These are phyloP conservation scores for Osedax frankpressi DNA, from an alignment of 2,888 invertebrate genomes.

Conservation along the genomic window DNA sequence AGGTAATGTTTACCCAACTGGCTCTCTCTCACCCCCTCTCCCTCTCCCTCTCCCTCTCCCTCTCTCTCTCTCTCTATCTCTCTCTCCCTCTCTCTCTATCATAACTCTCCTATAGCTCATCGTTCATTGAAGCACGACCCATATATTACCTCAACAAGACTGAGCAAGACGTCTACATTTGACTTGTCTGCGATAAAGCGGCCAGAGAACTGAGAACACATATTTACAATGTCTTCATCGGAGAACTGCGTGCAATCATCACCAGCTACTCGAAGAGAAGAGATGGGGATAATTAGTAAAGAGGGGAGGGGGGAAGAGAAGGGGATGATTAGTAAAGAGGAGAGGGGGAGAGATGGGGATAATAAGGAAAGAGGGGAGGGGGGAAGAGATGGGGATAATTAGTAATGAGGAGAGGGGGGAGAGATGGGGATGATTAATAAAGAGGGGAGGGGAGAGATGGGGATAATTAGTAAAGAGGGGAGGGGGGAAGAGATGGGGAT, in stretches of 20 bases:
- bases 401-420: too few relatives aligned
- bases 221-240: slow-evolving; percentile 38
- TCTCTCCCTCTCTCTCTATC: too few relatives aligned
- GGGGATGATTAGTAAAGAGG: background rate
- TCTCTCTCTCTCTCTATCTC: too few relatives aligned
- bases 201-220: slow-evolving; percentile 65
- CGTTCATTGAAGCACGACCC: background rate
- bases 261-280: too few relatives aligned
- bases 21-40: too few relatives aligned
- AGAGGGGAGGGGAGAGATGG: background rate
- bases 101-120: too few relatives aligned
- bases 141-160: slow-evolving; percentile 57
- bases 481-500: background rate
- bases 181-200: slow-evolving; percentile 83
- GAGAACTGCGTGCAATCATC: slow-evolving; percentile 2
- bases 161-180: slow-evolving; percentile 67
- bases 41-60: too few relatives aligned
- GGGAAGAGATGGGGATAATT: background rate
- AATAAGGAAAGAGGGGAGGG: too few relatives aligned
- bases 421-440: too few relatives aligned
- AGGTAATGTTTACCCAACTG: too few relatives aligned
- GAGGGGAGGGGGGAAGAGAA: background rate
- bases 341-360: background rate
- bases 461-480: background rate
- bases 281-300: background rate